Evolutionary conservation across 2,888 invertebrate genomes (phyloP).

Genomic region (Volucella inflata): DNA sequence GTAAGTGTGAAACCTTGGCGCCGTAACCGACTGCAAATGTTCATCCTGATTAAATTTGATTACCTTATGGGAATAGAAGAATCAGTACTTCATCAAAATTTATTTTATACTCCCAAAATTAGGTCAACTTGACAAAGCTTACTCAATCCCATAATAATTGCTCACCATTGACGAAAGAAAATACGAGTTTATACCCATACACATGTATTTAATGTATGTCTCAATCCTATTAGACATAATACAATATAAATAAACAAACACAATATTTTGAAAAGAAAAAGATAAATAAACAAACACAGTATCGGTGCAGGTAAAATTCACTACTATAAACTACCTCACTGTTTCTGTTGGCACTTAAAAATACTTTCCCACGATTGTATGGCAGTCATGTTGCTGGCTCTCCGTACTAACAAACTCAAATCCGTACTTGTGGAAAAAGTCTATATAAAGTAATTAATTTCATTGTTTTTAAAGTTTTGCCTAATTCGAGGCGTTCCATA

Average conservation of each 20-base stretch:
- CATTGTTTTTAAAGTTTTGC: conserved; percentile 70
- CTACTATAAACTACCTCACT: conserved; percentile 6
- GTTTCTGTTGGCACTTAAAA: conserved; percentile 37
- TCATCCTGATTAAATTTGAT: too few relatives aligned
- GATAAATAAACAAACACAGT: conserved; percentile 1
- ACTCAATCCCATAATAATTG: conserved; percentile 5
- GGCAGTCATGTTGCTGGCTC: not conserved
- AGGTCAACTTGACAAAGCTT: conserved; percentile 6
- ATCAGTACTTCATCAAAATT: too few relatives aligned
- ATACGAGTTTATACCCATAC: not conserved
- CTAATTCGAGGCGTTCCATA: conserved; percentile 70
- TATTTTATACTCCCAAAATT: not conserved
- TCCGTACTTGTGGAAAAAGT: conserved; percentile 63
- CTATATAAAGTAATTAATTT: conserved; percentile 72
- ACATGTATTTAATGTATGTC: conserved; percentile 7
- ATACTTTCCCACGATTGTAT: conserved; percentile 64
- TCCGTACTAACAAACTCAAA: too few relatives aligned
- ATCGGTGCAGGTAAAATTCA: not conserved
- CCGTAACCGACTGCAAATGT: too few relatives aligned
- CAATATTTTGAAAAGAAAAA: conserved; percentile 40
- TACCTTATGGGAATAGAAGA: too few relatives aligned
- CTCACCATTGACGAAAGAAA: conserved; percentile 4
- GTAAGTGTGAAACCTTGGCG: too few relatives aligned
- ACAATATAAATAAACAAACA: conserved; percentile 50
- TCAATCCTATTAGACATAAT: conserved; percentile 56